Conservation (phyloP, 2,888 invertebrate genomes). For the Diarsia dahlii region DNA sequence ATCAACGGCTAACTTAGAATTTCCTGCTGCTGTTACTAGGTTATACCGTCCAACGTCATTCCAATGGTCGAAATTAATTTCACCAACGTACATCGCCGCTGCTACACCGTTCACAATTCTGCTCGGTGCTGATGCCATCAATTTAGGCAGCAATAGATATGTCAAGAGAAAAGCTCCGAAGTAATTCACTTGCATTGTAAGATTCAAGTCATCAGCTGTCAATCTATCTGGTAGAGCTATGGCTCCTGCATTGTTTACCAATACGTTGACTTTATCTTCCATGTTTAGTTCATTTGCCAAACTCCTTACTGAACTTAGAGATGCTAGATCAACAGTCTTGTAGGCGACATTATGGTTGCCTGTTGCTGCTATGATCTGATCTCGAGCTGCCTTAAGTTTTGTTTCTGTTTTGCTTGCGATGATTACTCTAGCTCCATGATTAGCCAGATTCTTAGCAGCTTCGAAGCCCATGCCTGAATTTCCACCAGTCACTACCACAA, state of each 20-base stretch:
- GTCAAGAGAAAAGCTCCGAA: conserved; percentile 94
- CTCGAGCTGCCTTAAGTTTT: conserved; percentile 81
- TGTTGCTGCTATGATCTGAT: conserved; percentile 76
- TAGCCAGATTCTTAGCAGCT: conserved; percentile 85
- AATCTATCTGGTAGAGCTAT: conserved; percentile 81
- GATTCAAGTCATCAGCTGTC: conserved; percentile 92
- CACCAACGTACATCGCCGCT: conserved; percentile 88
- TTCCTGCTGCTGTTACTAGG: conserved; percentile 75
- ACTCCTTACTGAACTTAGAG: conserved; percentile 86
- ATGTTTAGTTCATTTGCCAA: conserved; percentile 87
- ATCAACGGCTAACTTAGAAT: conserved; percentile 91
- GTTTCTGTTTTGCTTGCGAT: conserved; percentile 89
- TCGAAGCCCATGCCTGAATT: conserved; percentile 86
- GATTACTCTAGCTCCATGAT: conserved; percentile 86
- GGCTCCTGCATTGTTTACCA: conserved; percentile 92
- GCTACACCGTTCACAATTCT: conserved; percentile 92
- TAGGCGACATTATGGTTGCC: conserved; percentile 79
- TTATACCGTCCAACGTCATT: conserved; percentile 80
- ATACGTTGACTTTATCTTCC: conserved; percentile 86
- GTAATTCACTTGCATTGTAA: conserved; percentile 93
- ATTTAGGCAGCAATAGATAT: conserved; percentile 90
- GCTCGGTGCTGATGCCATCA: conserved; percentile 90
- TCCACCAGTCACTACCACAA: conserved; percentile 84
- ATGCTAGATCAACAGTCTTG: conserved; percentile 83
- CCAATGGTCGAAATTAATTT: conserved; percentile 83